Base-by-base conservation (phyloP, 2,113 vertebrate genomes). In the Octodon degus region DNA sequence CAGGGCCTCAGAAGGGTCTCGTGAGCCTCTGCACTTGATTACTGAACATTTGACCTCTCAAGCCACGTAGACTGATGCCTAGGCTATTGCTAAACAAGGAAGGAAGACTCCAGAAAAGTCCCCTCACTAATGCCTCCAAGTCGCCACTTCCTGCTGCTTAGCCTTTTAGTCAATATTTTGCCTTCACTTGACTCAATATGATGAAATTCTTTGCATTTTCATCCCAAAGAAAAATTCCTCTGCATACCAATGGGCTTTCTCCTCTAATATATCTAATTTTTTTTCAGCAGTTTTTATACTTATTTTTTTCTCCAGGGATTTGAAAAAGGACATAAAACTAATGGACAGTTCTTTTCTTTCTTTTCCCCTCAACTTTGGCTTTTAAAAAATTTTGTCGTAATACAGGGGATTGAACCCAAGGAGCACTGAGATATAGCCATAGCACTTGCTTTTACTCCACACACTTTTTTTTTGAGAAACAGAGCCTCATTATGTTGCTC, bases 191-290 rank as follows among this genome's bases (percentile, higher is more conserved):
- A 82, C 70, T 90, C 72, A 25, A 47, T 86, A 80, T 93, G 43
- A 84, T 12, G 40, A 94, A 90, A 86, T 90, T 94, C 12, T 92
- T 67, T 89, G 80, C 88, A 79, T 91, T 91, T 94, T 95, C 55
- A 91, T 47, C 94, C 90, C 77, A 58, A 83, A 96, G 92, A 94
- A 95, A 95, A 97, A 94, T 90, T 79, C 92, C 43, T 92, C 63
- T 93, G 65, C 68, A 93, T 63, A 92, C 53, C 68, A 68, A 50
- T 25, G 92, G 25, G 22, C 68, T 87, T 74, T 55, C 76, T 74
- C 30, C n/a, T 93, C 80, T 14, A 72, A 47, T 6, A 63, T 25
- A 83, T 60, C 67, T 16, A 70, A 34, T 16, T 63, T 91, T 76
- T 70, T 53, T 47, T 20, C 8, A 74, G n/a, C 16, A 25, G 24